Base-by-base conservation (phyloP, 2,888 invertebrate species). In the Tetranychus piercei region DNA sequence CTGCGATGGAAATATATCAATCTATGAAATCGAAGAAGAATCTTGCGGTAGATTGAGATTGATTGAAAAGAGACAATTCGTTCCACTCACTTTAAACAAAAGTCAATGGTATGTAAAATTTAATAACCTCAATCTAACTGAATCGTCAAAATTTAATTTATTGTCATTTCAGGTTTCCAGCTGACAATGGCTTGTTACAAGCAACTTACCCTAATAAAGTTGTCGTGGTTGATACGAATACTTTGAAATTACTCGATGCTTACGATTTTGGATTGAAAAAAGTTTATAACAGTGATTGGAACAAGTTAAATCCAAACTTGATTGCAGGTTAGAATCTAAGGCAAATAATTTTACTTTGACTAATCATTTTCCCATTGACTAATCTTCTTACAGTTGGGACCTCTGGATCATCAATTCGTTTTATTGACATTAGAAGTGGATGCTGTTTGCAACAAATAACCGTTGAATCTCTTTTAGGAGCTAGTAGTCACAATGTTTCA, bases 231-330 rank as follows among this genome's bases (percentile, higher is more conserved):
- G 75, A 76, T 65, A 76, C 75, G 1, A 74, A 74, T 44, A 45
- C 71, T 45, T 23, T 76, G 44, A 43, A 44, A 67, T 20, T 22
- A 44, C 34, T 74, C 43, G 75, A 76, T 11, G 66, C 44, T n/a
- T 74, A 72, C 55, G 67, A 43, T 44, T 76, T 76, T 66, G 55
- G 66, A 1, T 34, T 44, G 15, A 22, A 44, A 34, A 73, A 75
- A 71, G 20, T 76, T 55, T 76, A 72, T 69, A 71, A 74, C 65
- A 76, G 67, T 67, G 75, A 76, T 72, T 76, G 75, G 75, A 74
- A 69, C 72, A n/a, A 64, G 23, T 44, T 9, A 15, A 18, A 20
- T 22, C 44, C 44, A 11, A 71, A 64, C 34, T 44, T 71, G 43
- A 74, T 74, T 72, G 72, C 74, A 15, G 55, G 55, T 55, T 2